phyloP scores from a whole-genome alignment of 1,140 invertebrate species.

The Rhysida immarginata region DNA sequence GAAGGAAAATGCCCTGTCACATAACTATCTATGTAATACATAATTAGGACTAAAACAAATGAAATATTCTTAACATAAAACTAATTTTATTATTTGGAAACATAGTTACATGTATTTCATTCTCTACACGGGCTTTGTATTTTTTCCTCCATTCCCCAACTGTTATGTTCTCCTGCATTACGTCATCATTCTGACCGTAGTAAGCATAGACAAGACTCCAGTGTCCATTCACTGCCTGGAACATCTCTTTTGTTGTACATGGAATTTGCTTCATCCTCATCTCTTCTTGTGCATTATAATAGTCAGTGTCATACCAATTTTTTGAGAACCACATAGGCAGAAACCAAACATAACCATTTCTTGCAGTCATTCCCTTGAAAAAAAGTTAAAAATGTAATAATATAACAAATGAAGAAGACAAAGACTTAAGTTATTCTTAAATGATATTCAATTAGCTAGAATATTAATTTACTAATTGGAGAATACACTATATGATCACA shows the following conservation, averaged over 20 bases:
- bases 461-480: too few relatives aligned
- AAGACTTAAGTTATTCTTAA: too few relatives aligned
- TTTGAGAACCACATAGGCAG: constrained; percentile 49
- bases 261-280: constrained; percentile 27
- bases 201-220: constrained; percentile 52
- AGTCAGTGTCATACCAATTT: constrained; percentile 49
- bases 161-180: constrained; percentile 43
- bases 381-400: background rate
- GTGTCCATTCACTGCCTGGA: constrained; percentile 55
- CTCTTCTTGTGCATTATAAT: constrained; percentile 32
- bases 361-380: constrained; percentile 39
- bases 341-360: constrained; percentile 65
- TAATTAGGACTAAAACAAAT: too few relatives aligned
- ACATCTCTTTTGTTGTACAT: constrained; percentile 47
- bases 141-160: constrained; percentile 29
- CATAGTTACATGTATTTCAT: constrained; percentile 5
- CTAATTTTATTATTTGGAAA: too few relatives aligned
- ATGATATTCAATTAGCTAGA: too few relatives aligned
- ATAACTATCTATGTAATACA: too few relatives aligned
- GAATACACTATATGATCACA: too few relatives aligned
- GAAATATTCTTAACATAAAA: too few relatives aligned
- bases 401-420: too few relatives aligned
- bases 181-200: constrained; percentile 40
- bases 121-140: constrained; percentile 26
- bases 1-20: too few relatives aligned